phyloP scores from a whole-genome alignment of 2,888 invertebrate species.

The Proisotoma minuta region DNA sequence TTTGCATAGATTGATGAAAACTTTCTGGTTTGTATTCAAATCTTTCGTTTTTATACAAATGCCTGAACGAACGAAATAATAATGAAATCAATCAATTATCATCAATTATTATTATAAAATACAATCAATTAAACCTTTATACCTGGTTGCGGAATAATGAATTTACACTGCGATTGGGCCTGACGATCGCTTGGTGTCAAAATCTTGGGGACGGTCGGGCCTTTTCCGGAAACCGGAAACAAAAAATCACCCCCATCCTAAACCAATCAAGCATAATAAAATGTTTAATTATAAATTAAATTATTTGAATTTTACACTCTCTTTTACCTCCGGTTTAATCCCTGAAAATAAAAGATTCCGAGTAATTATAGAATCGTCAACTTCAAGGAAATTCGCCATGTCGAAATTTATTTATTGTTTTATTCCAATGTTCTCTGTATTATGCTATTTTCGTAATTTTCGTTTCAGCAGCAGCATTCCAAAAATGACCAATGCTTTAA shows the following conservation, averaged over 20 bases:
- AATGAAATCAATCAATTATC: background rate
- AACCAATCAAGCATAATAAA: background rate
- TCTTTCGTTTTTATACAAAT: slow-evolving; percentile 49
- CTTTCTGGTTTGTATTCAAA: slow-evolving; percentile 40
- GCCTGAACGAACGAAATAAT: slow-evolving; percentile 35
- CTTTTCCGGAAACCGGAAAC: slow-evolving; percentile 4
- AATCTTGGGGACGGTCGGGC: slow-evolving; percentile 3
- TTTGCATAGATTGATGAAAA: slow-evolving; percentile 53
- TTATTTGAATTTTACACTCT: background rate
- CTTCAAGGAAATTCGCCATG: slow-evolving; percentile 43
- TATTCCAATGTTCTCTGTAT: background rate
- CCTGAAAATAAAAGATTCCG: slow-evolving; percentile 30
- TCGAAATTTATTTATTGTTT: background rate
- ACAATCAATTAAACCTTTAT: background rate
- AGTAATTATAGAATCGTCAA: slow-evolving; percentile 40
- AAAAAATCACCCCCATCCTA: background rate
- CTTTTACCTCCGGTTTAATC: background rate
- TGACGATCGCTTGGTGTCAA: slow-evolving; percentile 40
- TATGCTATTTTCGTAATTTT: too few relatives aligned
- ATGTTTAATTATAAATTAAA: background rate
- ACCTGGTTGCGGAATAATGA: slow-evolving; percentile 45
- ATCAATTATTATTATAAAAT: background rate
- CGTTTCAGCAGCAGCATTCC: too few relatives aligned
- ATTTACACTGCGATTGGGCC: slow-evolving; percentile 41
- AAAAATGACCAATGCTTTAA: too few relatives aligned